These are phyloP conservation scores for Gymnothorax javanicus DNA, from an alignment of 2,797 vertebrate genomes.

Conservation along the genomic window DNA sequence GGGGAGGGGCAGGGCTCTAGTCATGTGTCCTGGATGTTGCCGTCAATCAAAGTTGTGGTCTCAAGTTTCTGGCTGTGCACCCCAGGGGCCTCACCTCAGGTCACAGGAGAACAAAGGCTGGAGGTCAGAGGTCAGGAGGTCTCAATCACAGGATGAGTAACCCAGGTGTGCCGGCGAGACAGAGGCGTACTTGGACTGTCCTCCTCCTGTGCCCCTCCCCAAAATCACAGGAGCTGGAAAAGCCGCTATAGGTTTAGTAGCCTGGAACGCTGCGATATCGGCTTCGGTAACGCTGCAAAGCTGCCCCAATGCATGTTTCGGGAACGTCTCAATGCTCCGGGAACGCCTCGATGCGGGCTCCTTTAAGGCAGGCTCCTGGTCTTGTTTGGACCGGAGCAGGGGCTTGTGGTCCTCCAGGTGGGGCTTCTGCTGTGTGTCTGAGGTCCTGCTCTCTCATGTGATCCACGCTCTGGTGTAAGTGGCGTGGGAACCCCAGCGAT, in stretches of 20 bases:
- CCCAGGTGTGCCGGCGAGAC: slow-evolving; percentile 66
- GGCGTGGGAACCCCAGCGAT: slow-evolving; percentile 2
- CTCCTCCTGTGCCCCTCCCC: slow-evolving; percentile 8
- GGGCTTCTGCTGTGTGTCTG: slow-evolving; percentile 46
- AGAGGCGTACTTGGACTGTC: slow-evolving; percentile 1
- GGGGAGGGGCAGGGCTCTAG: too few relatives aligned
- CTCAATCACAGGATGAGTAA: slow-evolving; percentile 65
- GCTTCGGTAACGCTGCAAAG: too few relatives aligned
- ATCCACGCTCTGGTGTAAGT: background rate
- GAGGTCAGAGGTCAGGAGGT: slow-evolving; percentile 67
- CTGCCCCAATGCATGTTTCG: too few relatives aligned
- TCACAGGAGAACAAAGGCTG: slow-evolving; percentile 57
- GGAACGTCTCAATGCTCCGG: too few relatives aligned
- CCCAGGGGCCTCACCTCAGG: slow-evolving; percentile 33
- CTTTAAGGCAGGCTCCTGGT: slow-evolving; percentile 51
- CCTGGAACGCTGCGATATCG: too few relatives aligned
- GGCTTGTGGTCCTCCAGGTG: slow-evolving; percentile 33
- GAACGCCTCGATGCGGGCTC: slow-evolving; percentile 52
- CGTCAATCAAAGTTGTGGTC: background rate
- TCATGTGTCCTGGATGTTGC: background rate
- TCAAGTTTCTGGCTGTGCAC: slow-evolving; percentile 22
- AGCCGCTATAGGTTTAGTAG: slow-evolving; percentile 11
- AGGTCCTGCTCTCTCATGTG: slow-evolving; percentile 18
- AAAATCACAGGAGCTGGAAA: slow-evolving; percentile 56
- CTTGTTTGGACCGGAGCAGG: slow-evolving; percentile 55